These are phyloP conservation scores for Callipepla squamata DNA, from an alignment of 2,113 vertebrate genomes.

Conservation along the genomic window DNA sequence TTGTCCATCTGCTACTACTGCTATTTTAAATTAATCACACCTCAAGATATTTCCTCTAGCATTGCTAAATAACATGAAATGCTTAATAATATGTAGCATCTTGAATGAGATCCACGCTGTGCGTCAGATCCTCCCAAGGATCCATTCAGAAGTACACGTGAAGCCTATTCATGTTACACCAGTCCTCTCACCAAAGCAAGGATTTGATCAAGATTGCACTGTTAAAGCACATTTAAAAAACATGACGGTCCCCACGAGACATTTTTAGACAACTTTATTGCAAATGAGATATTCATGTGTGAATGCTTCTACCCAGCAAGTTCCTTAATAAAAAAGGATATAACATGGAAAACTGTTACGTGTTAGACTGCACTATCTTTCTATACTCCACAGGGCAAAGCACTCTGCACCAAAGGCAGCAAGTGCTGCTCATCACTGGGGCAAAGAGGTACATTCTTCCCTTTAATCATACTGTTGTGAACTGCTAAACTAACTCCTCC, in stretches of 20 bases:
- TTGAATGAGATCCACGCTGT: neutral
- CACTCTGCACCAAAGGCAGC: neutral
- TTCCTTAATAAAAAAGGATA: neutral
- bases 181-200: neutral
- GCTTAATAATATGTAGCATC: conserved; percentile 3
- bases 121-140: conserved; percentile 19
- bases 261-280: neutral
- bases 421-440: neutral
- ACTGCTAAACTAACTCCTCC: neutral
- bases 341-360: fast-evolving
- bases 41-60: conserved; percentile 20
- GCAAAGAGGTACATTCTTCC: neutral
- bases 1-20: conserved; percentile 17
- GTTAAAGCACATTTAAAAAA: neutral
- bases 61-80: conserved; percentile 21
- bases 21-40: conserved; percentile 23
- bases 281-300: neutral
- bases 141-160: neutral
- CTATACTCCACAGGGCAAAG: neutral
- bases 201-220: neutral
- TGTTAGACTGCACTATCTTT: neutral
- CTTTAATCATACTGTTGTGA: neutral
- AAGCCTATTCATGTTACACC: neutral
- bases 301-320: neutral
- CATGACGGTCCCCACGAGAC: neutral